A percentile compares a stretch with the other conserved stretches of the same genome.
phyloP scores from a whole-genome alignment of 2,888 invertebrate species.

The Achlya flavicornis region DNA sequence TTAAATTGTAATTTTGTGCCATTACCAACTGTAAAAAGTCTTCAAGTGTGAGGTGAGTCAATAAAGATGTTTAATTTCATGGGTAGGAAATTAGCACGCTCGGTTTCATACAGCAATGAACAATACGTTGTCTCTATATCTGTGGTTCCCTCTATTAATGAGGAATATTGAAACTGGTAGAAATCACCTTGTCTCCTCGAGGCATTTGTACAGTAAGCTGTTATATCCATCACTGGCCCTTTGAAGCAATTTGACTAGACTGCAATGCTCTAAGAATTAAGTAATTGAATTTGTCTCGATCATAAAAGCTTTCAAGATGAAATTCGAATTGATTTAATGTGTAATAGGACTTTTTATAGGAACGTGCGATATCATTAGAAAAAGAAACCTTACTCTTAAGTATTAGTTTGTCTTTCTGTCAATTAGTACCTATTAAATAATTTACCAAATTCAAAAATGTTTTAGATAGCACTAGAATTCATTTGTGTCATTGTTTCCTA shows the following conservation, averaged over 20 bases:
- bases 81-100: too few species aligned
- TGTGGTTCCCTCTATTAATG: not conserved
- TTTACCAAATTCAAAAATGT: too few species aligned
- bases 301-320: constrained; percentile 2
- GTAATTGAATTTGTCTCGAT: not conserved
- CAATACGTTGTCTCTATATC: too few species aligned
- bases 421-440: too few species aligned
- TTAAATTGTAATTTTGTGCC: too few species aligned
- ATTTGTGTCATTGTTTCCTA: too few species aligned
- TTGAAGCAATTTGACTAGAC: not conserved
- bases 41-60: too few species aligned
- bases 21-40: too few species aligned
- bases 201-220: not conserved
- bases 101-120: too few species aligned
- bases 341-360: not conserved
- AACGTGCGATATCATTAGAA: not conserved
- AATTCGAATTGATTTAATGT: not conserved
- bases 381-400: not conserved
- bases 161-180: not conserved
- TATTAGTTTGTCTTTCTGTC: too few species aligned
- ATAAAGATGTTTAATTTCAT: too few species aligned
- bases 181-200: not conserved
- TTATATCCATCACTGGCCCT: not conserved
- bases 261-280: not conserved
- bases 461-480: too few species aligned